Percentiles rank a stretch among this genome's conserved stretches.
Evolutionary conservation across 2,113 vertebrate species (phyloP).

Genomic region (Deroptyus accipitrinus): DNA sequence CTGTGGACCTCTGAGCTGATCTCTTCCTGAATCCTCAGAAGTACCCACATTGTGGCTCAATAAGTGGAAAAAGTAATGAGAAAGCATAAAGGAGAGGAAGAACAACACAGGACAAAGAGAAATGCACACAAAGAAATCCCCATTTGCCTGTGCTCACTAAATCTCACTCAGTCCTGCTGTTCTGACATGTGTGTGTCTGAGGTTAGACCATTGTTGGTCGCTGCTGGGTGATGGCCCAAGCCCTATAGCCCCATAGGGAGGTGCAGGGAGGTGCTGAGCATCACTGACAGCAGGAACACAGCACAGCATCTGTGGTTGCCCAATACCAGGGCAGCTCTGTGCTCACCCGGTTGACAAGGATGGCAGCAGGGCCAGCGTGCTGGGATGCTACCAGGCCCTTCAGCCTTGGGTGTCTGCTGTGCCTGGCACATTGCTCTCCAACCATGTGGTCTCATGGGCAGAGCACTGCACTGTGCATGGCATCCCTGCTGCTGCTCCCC

Average conservation of each 20-base stretch:
- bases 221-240: rapidly evolving
- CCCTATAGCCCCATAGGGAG: neutral
- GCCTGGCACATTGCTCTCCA: neutral
- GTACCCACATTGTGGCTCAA: neutral
- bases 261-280: neutral
- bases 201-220: rapidly evolving
- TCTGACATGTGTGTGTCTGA: neutral
- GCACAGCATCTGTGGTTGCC: neutral
- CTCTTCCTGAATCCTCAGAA: neutral
- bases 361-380: neutral
- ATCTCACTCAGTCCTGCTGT: neutral
- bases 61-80: neutral
- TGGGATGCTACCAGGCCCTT: neutral
- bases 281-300: rapidly evolving
- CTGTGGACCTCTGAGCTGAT: neutral
- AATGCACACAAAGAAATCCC: neutral
- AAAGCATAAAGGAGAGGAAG: neutral
- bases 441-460: rapidly evolving
- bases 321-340: neutral
- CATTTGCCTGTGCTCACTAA: neutral
- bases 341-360: neutral
- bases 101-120: neutral
- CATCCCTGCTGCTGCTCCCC: neutral
- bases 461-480: rapidly evolving
- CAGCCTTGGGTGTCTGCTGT: neutral